phyloP scores from a whole-genome alignment of 2,797 vertebrate species.

The Sphenodon punctatus region DNA sequence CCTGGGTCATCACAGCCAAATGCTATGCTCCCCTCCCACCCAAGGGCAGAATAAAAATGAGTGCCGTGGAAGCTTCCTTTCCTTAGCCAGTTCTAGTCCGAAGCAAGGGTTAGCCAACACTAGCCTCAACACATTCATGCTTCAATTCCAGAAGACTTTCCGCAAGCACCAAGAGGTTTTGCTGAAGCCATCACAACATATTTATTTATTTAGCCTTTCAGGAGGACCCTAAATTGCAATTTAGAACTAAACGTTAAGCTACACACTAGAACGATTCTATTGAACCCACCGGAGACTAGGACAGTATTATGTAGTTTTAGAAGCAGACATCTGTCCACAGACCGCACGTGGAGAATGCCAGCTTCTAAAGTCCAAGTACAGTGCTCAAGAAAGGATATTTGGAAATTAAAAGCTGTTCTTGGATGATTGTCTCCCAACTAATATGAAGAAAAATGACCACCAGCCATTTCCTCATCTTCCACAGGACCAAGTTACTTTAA shows the following conservation, averaged over 20 bases:
- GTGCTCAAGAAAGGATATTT: constrained; percentile 63
- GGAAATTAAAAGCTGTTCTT: constrained; percentile 37
- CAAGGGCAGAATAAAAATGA: neutral
- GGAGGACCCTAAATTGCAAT: constrained; percentile 29
- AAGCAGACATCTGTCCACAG: constrained; percentile 62
- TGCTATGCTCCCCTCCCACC: constrained; percentile 5
- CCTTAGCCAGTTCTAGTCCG: too few species aligned
- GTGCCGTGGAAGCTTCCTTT: too few species aligned
- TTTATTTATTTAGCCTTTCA: constrained; percentile 27
- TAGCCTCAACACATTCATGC: too few species aligned
- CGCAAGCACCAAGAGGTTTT: neutral
- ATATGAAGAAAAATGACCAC: constrained; percentile 36
- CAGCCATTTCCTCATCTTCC: constrained; percentile 67
- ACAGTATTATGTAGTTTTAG: constrained; percentile 45
- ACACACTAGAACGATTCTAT: constrained; percentile 59
- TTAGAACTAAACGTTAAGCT: constrained; percentile 41
- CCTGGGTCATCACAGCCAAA: constrained; percentile 25
- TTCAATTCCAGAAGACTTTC: neutral
- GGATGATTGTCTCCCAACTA: neutral
- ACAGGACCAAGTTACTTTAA: constrained; percentile 57
- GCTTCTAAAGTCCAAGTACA: constrained; percentile 21
- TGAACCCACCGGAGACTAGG: constrained; percentile 58
- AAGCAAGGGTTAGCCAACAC: too few species aligned
- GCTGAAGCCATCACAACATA: neutral
- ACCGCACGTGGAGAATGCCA: constrained; percentile 59